Conservation (phyloP, 2,113 vertebrate genomes). For the Heterochromis multidens region DNA sequence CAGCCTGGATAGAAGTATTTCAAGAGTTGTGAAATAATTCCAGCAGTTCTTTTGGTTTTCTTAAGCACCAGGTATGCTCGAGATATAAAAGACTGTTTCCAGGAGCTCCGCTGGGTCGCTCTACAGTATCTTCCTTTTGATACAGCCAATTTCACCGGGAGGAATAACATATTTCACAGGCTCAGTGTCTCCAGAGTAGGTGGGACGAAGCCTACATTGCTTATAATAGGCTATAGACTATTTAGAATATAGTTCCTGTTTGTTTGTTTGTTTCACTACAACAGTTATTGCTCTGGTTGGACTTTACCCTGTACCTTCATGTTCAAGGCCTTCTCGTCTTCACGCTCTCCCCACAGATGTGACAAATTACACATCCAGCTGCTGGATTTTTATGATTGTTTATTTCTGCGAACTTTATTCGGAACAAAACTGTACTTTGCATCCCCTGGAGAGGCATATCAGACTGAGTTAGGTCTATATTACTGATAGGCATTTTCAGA, state of each 20-base stretch:
- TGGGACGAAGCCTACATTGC: background rate
- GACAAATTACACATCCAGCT: background rate
- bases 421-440: background rate
- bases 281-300: background rate
- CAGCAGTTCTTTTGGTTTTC: background rate
- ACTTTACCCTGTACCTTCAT: background rate
- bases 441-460: background rate
- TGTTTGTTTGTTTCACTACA: background rate
- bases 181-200: background rate
- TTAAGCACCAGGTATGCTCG: background rate
- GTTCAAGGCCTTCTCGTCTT: background rate
- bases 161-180: background rate
- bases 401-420: background rate
- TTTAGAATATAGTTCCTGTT: fast-evolving
- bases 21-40: background rate
- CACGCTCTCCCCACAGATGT: background rate
- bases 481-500: no score
- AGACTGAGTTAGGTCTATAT: background rate
- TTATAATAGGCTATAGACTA: background rate
- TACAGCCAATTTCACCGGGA: background rate
- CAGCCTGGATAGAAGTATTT: background rate
- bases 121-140: background rate
- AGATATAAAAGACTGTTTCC: background rate
- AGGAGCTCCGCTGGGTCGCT: background rate
- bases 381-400: background rate